Base-by-base conservation (phyloP, 2,888 invertebrate species). In the Acrobasis suavella region DNA sequence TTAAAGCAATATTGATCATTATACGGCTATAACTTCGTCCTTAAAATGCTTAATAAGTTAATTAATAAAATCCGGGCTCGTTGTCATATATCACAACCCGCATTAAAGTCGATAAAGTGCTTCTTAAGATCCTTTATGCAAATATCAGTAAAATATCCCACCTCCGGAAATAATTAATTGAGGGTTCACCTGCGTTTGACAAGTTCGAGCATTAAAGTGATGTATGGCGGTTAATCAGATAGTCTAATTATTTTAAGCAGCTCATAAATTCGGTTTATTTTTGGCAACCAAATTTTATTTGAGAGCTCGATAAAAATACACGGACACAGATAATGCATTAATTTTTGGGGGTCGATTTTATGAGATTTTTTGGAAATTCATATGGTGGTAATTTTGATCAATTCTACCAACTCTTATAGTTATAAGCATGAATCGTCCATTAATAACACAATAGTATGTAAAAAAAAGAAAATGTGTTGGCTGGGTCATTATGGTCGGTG, bases 41-140 rank as follows among this genome's bases (percentile, higher is more conserved):
- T 72, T 72, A 70, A 70, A 72, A 75, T 71, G 72, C 62, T 64
- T 62, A 83, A 86, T 87, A 85, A 83, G 81, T 83, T 83, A 80
- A 86, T 87, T 86, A 86, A 81, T 83, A 82, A 83, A 81, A 75
- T 72, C 72, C 72, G 70, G 68, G 72, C 70, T 72, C 67, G 72
- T 64, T 65, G 62, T 65, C 75, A 85, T 86, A 85, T 84, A 79
- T 88, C 83, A 86, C 77, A 70, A 69, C 68, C 73, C 75, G 81
- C 81, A 78, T 85, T 82, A 78, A 75, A 62, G 76, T 72, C 74
- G 79, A 76, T 81, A 75, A 84, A 86, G 80, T 76, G 89, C 89
- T 88, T 83, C 89, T 88, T 88, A 86, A 78, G 88, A 82, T 83
- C 78, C 81, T 86, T 85, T 85, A 89, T 87, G 91, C 87, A 87